These are phyloP conservation scores for Halesus radiatus DNA, from an alignment of 1,140 invertebrate species.

Conservation along the genomic window DNA sequence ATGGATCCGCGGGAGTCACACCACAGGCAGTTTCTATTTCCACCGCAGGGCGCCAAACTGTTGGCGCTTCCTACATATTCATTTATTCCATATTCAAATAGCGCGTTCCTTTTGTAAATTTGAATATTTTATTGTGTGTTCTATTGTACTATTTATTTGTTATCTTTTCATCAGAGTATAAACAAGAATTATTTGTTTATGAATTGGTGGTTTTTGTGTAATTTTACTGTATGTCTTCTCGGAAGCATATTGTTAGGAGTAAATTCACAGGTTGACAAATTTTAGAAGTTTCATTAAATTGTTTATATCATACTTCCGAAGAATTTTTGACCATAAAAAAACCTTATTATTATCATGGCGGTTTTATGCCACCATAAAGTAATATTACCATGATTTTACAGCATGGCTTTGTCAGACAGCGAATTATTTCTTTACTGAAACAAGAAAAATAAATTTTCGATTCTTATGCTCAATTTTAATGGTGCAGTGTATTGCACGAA, in stretches of 20 bases:
- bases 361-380: too few species aligned
- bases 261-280: background rate
- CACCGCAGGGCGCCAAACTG: constrained; percentile 39
- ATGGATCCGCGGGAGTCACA: constrained; percentile 48
- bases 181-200: constrained; percentile 3
- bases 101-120: constrained; percentile 3
- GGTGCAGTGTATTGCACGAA: too few species aligned
- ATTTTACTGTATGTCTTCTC: too few species aligned
- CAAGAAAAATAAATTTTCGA: too few species aligned
- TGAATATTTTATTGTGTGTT: constrained; percentile 28
- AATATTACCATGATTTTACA: too few species aligned
- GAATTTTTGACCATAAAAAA: too few species aligned
- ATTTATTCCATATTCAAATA: constrained; percentile 31
- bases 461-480: too few species aligned
- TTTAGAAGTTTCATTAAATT: background rate
- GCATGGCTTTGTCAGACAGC: too few species aligned
- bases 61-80: constrained; percentile 34
- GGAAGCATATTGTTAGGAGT: background rate
- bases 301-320: too few species aligned
- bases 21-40: constrained; percentile 36
- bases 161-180: constrained; percentile 27
- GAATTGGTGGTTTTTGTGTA: background rate
- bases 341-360: too few species aligned
- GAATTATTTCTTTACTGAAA: too few species aligned
- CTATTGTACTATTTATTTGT: background rate